Evolutionary conservation across 2,888 invertebrate genomes (phyloP), one percentile per base, ranked within the genome.

Genomic region (Chelonus formosanus): DNA sequence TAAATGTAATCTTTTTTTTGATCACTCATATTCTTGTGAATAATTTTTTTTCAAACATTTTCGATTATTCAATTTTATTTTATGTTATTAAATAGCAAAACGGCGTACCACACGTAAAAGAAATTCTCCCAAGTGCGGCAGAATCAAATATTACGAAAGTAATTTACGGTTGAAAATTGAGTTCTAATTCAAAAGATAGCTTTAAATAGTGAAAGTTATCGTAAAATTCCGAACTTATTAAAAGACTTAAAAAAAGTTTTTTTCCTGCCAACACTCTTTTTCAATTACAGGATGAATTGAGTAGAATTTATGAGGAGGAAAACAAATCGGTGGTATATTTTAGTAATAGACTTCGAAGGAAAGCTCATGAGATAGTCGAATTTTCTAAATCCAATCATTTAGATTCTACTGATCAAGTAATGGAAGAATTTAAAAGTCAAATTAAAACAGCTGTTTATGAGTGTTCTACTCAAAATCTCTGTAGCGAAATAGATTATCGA

Each of bases 391-490:
- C 32, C 8, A 31, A 64, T 5, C 47, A 36, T n/a, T 36, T 35
- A 3, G 43, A 48, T 5, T 8, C 34, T 3, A 57, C 57, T 3
- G 50, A n/a, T 2, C 20, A 34, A 1, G 40, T 31, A 10, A 3
- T 35, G 1, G 50, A 31, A n/a, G 34, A 4, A 4, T 58, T 35
- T 7, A 58, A 65, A 58, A 47, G 52, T 7, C 3, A 54, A 34
- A 10, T 53, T 3, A 58, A 65, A 2, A 44, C 36, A 10, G 36
- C 44, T 5, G 47, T 65, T 20, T 10, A 40, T 8, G 34, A 53
- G 34, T 65, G 65, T 53, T 65, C 58, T 8, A 32, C 44, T 20
- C 64, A 58, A 53, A 56, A 56, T 3, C 45, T 64, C 32, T 40
- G 20, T 5, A 31, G n/a, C 2, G 65, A 65, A 47, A 65, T 65